Evolutionary conservation across 1,140 invertebrate species (phyloP), one percentile per base, ranked within the genome.

Genomic region (Drosophila nebulosa): DNA sequence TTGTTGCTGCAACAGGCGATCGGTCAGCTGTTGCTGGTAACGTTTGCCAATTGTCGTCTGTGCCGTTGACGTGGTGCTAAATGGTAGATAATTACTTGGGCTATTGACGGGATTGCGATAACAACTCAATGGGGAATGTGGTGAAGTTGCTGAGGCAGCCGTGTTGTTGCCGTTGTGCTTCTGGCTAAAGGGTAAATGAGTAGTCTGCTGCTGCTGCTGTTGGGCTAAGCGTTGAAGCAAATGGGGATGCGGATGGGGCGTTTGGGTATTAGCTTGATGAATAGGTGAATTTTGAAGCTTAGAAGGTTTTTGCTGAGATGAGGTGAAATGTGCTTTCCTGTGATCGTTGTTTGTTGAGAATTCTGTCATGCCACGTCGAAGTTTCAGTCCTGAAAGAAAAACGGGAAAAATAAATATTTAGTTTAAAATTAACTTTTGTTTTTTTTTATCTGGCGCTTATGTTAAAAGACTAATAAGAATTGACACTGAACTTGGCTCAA

Each of bases 331-430:
- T 76, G 89, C 79, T 78, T 73, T 90, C 68, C 77, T 90, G 72
- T 85, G 73, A 57, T 83, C 78, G 90, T 90, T 90, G 69, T 69
- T 77, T 74, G 90, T 91, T 81, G 90, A 90, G 81, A 91, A 79
- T 90, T 91, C 90, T 80, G 90, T 91, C 90, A 91, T 91, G 75
- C 90, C 90, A 91, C 90, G 90, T 81, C 81, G 81, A 77, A 83
- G 68, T 89, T 91, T 89, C 58, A 66, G 52, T 81, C 90, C 90
- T 91, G 77, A 30, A 91, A 91, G 0, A 12, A n/a, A n/a, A n/a
- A n/a, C n/a, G n/a, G n/a, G 1, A 9, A 26, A 51, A 3, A 62
- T 21, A 57, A 7, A 26, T 3, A 51, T 58, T 63, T 52, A 52
- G 18, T 62, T 30, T 26, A 30, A 32, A 55, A 55, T 30, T 18